phyloP scores from a whole-genome alignment of 2,797 vertebrate genomes.

The Eleutherodactylus coqui region DNA sequence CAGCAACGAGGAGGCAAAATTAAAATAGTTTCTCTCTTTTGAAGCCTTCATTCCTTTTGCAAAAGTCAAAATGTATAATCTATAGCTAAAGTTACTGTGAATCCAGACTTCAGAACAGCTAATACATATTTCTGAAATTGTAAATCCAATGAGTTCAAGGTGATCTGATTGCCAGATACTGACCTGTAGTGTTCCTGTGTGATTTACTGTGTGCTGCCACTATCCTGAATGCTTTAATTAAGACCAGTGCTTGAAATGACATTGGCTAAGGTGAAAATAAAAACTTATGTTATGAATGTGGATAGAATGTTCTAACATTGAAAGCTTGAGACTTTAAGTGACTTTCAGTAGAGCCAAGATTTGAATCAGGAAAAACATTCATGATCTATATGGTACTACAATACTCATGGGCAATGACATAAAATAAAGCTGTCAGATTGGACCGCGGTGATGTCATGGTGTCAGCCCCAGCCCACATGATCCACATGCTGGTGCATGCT shows the following conservation, averaged over 20 bases:
- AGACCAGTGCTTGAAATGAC: background rate
- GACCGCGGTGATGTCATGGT: too few relatives aligned
- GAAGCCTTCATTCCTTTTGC: too few relatives aligned
- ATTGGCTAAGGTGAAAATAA: background rate
- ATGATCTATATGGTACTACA: too few relatives aligned
- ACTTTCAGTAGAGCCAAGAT: background rate
- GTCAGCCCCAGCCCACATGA: too few relatives aligned
- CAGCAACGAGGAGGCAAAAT: background rate
- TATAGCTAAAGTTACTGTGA: background rate
- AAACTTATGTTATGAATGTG: background rate
- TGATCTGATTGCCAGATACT: background rate
- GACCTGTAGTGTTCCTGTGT: background rate
- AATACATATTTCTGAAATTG: background rate
- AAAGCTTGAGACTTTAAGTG: background rate
- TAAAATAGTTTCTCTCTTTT: too few relatives aligned
- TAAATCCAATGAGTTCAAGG: background rate
- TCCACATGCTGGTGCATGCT: too few relatives aligned
- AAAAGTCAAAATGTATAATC: background rate
- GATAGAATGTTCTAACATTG: background rate
- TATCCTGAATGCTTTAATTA: slow-evolving; percentile 1
- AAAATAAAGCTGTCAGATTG: too few relatives aligned
- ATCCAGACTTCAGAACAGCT: background rate
- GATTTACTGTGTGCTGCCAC: background rate
- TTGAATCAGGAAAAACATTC: background rate
- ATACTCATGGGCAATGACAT: too few relatives aligned